These are phyloP conservation scores for Caenorhabditis panamensis DNA, from an alignment of 2,888 invertebrate species.

Conservation along the genomic window DNA sequence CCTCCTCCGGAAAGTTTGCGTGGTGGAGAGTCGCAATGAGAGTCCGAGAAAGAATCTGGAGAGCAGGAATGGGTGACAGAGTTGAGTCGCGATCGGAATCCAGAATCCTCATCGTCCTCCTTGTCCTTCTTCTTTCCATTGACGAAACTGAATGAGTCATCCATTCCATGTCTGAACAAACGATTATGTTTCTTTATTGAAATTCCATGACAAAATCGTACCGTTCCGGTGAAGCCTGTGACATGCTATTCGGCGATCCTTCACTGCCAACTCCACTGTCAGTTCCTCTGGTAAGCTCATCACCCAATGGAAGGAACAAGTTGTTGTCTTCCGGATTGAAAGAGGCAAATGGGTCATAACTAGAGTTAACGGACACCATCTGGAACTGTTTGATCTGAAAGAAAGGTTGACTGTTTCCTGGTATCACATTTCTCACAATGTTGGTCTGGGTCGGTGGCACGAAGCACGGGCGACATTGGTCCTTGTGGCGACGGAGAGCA, in stretches of 20 bases:
- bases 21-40: constrained; percentile 67
- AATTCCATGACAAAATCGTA: not conserved
- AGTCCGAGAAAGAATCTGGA: constrained; percentile 66
- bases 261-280: constrained; percentile 67
- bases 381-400: constrained; percentile 47
- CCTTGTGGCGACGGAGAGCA: constrained; percentile 78
- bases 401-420: not conserved
- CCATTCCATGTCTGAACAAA: constrained; percentile 43
- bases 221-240: constrained; percentile 63
- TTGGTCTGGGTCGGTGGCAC: constrained; percentile 63
- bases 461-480: constrained; percentile 77
- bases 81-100: constrained; percentile 74
- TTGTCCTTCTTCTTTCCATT: constrained; percentile 62
- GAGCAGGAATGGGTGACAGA: constrained; percentile 72
- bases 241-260: constrained; percentile 64
- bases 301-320: constrained; percentile 53
- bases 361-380: constrained; percentile 68
- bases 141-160: constrained; percentile 54
- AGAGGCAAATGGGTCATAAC: constrained; percentile 65
- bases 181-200: not conserved
- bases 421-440: constrained; percentile 60
- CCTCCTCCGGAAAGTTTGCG: constrained; percentile 63
- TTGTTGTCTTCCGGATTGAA: constrained; percentile 69
- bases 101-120: constrained; percentile 78
- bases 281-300: constrained; percentile 56